Evolutionary conservation across 2,888 invertebrate species (phyloP).

Genomic region (Theretra japonica): DNA sequence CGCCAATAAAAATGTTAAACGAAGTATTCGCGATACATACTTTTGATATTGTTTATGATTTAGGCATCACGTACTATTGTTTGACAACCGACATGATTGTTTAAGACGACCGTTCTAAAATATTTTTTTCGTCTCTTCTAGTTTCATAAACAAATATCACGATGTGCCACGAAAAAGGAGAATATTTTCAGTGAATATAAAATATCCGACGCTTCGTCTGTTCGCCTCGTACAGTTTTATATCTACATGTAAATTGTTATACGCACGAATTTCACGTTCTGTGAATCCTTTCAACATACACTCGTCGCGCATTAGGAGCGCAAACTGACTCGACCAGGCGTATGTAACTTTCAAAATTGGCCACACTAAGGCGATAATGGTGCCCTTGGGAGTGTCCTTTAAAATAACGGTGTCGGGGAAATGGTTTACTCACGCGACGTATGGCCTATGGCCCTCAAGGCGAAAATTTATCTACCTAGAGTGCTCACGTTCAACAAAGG

Average conservation of each 20-base stretch:
- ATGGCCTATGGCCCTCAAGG: too few relatives aligned
- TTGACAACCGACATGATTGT: background rate
- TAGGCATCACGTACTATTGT: background rate
- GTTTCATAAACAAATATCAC: background rate
- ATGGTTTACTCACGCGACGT: constrained; percentile 41
- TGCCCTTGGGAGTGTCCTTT: constrained; percentile 51
- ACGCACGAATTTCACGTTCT: background rate
- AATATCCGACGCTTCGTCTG: background rate
- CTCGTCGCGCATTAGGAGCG: constrained; percentile 28
- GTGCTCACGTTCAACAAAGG: background rate
- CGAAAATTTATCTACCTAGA: background rate
- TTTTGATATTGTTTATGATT: background rate
- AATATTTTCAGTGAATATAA: constrained; percentile 9
- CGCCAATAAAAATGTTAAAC: constrained; percentile 2
- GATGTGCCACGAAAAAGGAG: background rate
- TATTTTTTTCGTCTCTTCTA: background rate
- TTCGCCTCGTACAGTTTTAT: constrained; percentile 5
- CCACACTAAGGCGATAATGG: constrained; percentile 52
- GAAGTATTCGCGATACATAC: background rate
- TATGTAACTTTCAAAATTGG: constrained; percentile 49
- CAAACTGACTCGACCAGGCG: constrained; percentile 43
- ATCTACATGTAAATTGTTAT: constrained; percentile 5
- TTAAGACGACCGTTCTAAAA: background rate
- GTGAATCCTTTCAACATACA: constrained; percentile 12
- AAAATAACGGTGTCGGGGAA: constrained; percentile 50